These are phyloP conservation scores for Mystacides longicornis DNA, from an alignment of 2,888 invertebrate genomes.

Conservation along the genomic window DNA sequence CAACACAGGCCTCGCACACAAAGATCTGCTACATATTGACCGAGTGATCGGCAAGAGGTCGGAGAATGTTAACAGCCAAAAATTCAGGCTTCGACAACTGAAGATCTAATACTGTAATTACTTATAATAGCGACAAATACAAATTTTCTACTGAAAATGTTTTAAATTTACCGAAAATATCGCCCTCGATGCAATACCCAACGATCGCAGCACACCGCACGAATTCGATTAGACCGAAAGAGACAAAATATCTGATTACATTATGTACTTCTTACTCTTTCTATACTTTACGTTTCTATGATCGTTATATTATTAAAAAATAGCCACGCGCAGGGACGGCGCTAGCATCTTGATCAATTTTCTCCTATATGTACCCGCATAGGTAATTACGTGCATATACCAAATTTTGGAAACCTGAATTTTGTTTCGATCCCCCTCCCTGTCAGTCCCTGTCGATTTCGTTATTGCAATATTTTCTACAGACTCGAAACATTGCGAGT, in stretches of 20 bases:
- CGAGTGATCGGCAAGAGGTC: slow-evolving; percentile 9
- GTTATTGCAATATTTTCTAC: too few relatives aligned
- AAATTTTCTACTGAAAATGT: background rate
- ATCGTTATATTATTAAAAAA: slow-evolving; percentile 6
- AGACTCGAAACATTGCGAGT: too few relatives aligned
- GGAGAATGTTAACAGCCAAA: background rate
- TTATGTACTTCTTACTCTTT: too few relatives aligned
- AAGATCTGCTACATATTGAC: slow-evolving; percentile 20
- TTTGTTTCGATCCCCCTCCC: too few relatives aligned
- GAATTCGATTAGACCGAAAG: background rate
- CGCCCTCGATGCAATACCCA: slow-evolving; percentile 14
- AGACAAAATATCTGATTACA: too few relatives aligned
- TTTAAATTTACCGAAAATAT: slow-evolving; percentile 13
- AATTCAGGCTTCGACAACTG: background rate
- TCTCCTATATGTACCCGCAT: too few relatives aligned
- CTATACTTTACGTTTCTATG: too few relatives aligned
- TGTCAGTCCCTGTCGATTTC: too few relatives aligned
- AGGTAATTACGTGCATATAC: too few relatives aligned
- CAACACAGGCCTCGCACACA: slow-evolving; percentile 32
- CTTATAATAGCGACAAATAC: background rate
- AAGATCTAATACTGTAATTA: background rate
- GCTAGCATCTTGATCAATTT: slow-evolving; percentile 18
- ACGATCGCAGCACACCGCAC: slow-evolving; percentile 12
- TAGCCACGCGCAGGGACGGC: slow-evolving; percentile 14
- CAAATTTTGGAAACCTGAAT: too few relatives aligned